phyloP scores from a whole-genome alignment of 2,113 vertebrate genomes.

The Corvus moneduloides region DNA sequence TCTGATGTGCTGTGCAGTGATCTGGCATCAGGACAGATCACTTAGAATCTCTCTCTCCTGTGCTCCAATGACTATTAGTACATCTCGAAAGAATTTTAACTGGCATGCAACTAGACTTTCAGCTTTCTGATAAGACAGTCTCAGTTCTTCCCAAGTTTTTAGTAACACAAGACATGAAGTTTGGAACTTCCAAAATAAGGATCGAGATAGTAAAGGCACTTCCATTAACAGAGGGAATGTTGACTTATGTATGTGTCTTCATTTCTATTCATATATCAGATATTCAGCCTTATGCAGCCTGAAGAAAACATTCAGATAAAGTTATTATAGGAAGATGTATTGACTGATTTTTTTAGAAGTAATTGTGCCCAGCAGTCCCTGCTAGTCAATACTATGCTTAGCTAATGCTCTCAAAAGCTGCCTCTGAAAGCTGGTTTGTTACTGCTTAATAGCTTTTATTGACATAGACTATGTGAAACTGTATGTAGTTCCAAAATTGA shows the following conservation, averaged over 20 bases:
- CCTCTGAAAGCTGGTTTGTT: not conserved
- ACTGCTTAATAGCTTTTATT: conserved; percentile 17
- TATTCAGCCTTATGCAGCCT: not conserved
- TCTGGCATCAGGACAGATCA: not conserved
- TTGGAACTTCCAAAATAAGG: not conserved
- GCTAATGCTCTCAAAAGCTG: not conserved
- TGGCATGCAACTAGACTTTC: not conserved
- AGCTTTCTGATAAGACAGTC: not conserved
- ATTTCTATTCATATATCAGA: not conserved
- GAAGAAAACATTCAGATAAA: conserved; percentile 5
- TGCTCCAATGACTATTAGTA: not conserved
- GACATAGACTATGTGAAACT: not conserved
- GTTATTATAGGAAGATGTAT: not conserved
- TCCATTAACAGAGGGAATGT: not conserved
- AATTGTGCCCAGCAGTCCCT: not conserved
- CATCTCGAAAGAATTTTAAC: not conserved
- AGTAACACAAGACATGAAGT: not conserved
- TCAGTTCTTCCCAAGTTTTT: not conserved
- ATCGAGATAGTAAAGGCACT: not conserved
- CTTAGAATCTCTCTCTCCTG: not conserved
- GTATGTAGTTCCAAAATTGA: not conserved
- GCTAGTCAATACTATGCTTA: not conserved
- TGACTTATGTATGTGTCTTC: not conserved
- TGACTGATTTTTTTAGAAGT: not conserved
- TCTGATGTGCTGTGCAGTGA: not conserved